phyloP scores from a whole-genome alignment of 1,140 invertebrate species.

The Frieseomelitta varia region DNA sequence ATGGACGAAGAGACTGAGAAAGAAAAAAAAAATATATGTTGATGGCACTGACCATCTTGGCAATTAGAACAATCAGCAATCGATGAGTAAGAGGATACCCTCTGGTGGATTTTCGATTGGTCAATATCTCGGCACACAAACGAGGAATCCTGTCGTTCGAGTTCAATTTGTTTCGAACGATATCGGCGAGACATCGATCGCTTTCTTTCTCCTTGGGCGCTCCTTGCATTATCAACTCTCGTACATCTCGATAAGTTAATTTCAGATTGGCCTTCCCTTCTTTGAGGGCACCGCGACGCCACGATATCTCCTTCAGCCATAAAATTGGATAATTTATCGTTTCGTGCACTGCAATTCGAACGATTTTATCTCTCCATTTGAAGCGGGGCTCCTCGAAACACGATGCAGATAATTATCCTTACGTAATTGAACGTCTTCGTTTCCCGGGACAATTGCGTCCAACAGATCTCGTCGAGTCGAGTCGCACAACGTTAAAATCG shows the following conservation, averaged over 20 bases:
- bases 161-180: conserved; percentile 44
- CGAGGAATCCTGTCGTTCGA: conserved; percentile 36
- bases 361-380: neutral
- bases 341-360: conserved; percentile 36
- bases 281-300: conserved; percentile 48
- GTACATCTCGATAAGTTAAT: conserved; percentile 33
- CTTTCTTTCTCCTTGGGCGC: conserved; percentile 72
- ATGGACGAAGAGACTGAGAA: neutral
- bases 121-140: conserved; percentile 64
- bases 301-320: conserved; percentile 67
- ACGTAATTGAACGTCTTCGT: conserved; percentile 39
- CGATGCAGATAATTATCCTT: neutral
- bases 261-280: neutral
- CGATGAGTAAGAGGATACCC: conserved; percentile 78
- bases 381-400: neutral
- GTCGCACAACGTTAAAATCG: conserved; percentile 35
- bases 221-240: conserved; percentile 64
- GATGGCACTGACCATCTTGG: conserved; percentile 61
- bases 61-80: conserved; percentile 69
- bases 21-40: neutral
- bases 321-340: conserved; percentile 59
- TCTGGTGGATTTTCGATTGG: conserved; percentile 56
- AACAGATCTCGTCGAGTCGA: conserved; percentile 30
- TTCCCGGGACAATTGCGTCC: neutral
- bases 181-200: conserved; percentile 70